phyloP scores from a whole-genome alignment of 53 echinoderm and acorn worm species.

The Antedon mediterranea region DNA sequence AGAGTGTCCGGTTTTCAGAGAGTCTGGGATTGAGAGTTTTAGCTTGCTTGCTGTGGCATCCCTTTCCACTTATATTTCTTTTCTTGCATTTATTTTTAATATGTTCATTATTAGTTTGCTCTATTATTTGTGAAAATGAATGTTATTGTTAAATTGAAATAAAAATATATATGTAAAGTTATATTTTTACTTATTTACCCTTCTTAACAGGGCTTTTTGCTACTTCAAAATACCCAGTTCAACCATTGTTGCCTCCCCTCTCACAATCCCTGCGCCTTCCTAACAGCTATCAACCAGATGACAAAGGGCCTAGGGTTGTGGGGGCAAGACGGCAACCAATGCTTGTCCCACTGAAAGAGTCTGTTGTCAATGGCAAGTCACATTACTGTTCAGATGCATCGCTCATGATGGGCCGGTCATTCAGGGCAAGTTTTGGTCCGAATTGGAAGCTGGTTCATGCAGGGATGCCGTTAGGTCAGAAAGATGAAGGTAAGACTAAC shows the following conservation, averaged over 20 bases:
- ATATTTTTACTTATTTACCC: neutral
- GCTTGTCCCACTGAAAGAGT: constrained; percentile 45
- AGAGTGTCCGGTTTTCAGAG: no score
- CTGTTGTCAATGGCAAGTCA: constrained; percentile 35
- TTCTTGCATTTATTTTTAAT: no score
- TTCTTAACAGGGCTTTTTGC: constrained; percentile 34
- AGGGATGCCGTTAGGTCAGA: constrained; percentile 52
- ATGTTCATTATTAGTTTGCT: no score
- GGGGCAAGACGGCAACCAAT: constrained; percentile 61
- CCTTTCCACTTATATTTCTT: no score
- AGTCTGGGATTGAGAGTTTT: no score
- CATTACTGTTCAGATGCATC: constrained; percentile 53
- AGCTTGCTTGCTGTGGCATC: no score
- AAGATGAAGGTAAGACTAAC: constrained; percentile 5
- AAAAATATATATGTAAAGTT: no score
- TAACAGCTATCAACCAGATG: constrained; percentile 20
- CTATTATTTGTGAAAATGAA: no score
- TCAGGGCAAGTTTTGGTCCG: constrained; percentile 78
- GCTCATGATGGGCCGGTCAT: constrained; percentile 66
- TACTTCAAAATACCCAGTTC: constrained; percentile 18
- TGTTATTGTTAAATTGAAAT: no score
- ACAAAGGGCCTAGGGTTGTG: constrained; percentile 47
- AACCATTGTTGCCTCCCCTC: constrained; percentile 9
- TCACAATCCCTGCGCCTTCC: constrained; percentile 26
- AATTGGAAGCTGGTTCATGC: constrained; percentile 88